These are phyloP conservation scores for Malacoraja senta DNA, from an alignment of 2,797 vertebrate genomes.

Conservation along the genomic window DNA sequence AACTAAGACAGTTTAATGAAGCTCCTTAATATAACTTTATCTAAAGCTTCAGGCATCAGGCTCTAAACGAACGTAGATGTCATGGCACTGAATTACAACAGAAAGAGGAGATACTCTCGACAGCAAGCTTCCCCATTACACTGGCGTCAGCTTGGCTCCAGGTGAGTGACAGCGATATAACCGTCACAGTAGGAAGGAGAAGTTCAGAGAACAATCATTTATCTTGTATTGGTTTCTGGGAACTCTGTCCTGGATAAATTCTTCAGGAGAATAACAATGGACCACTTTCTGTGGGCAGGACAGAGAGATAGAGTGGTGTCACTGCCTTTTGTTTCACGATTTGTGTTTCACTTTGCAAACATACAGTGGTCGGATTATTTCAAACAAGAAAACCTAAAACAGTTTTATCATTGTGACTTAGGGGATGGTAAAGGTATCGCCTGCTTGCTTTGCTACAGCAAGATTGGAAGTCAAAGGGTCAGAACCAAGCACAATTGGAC, in stretches of 20 bases:
- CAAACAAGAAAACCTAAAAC: conserved; percentile 58
- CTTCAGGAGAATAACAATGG: conserved; percentile 59
- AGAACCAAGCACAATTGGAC: conserved; percentile 56
- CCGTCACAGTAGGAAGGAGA: conserved; percentile 49
- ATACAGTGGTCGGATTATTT: conserved; percentile 50
- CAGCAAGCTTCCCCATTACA: conserved; percentile 55
- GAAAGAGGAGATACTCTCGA: conserved; percentile 52
- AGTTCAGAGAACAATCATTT: conserved; percentile 62
- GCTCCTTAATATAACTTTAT: conserved; percentile 61
- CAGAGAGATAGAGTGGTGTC: conserved; percentile 50
- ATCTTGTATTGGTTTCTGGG: conserved; percentile 71
- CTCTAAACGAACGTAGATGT: conserved; percentile 54
- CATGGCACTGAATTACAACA: conserved; percentile 45
- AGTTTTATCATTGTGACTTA: conserved; percentile 57
- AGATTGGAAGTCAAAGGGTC: conserved; percentile 55
- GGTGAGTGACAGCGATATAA: conserved; percentile 55
- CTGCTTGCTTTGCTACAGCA: conserved; percentile 55
- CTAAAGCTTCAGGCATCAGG: conserved; percentile 56
- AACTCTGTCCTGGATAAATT: conserved; percentile 61
- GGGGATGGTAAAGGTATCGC: conserved; percentile 52
- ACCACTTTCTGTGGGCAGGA: conserved; percentile 51
- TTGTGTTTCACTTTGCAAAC: conserved; percentile 59
- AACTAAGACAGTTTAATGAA: conserved; percentile 68
- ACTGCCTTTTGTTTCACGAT: conserved; percentile 52
- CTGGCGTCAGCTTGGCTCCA: conserved; percentile 70